Evolutionary conservation across 2,113 vertebrate genomes (phyloP).

Genomic region (Muntiacus muntjak): DNA sequence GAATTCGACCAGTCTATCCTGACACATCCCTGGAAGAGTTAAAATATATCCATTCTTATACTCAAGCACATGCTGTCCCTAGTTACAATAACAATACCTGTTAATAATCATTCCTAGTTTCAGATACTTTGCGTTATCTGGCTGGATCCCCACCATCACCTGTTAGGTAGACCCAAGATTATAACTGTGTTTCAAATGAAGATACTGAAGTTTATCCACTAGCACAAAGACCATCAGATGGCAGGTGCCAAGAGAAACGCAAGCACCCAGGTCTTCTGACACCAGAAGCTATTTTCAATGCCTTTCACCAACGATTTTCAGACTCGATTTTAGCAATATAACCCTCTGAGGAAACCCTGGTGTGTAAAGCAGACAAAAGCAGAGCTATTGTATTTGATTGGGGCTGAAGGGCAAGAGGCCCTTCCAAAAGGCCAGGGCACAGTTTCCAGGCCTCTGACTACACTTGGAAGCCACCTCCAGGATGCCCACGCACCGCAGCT

Average conservation of each 20-base stretch:
- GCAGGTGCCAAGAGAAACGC: neutral
- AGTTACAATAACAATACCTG: no score
- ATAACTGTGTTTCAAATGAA: neutral
- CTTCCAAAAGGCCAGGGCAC: neutral
- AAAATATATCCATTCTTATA: neutral
- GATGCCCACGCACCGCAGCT: neutral
- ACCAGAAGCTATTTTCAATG: neutral
- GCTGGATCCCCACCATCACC: neutral
- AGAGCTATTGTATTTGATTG: neutral
- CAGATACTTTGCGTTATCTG: neutral
- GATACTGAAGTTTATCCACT: neutral
- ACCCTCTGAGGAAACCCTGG: neutral
- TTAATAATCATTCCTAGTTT: neutral
- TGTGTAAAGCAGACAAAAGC: neutral
- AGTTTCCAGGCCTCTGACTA: neutral
- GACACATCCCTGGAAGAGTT: neutral
- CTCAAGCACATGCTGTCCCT: neutral
- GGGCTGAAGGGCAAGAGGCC: neutral
- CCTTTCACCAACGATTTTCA: neutral
- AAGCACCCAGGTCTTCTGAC: neutral
- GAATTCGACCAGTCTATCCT: fast-evolving
- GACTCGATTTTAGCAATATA: neutral
- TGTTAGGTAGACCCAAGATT: neutral
- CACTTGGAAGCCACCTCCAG: neutral
- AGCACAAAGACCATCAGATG: neutral